phyloP scores from a whole-genome alignment of 2,797 vertebrate species.

The Lepus oiostolus region DNA sequence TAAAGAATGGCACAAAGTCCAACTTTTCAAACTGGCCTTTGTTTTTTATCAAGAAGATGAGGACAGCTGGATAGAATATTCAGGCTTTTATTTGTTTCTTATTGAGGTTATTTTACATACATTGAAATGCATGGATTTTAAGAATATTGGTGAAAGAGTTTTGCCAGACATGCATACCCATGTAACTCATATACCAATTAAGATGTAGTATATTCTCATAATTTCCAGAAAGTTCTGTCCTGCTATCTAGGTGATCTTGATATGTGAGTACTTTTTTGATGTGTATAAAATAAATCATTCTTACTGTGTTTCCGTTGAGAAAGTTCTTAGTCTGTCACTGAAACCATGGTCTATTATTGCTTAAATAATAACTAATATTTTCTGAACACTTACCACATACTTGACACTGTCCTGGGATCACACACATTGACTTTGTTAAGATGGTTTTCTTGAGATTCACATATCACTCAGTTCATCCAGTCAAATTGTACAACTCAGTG shows the following conservation, averaged over 20 bases:
- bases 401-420: neutral
- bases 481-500: neutral
- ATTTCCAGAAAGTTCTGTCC: slow-evolving; percentile 28
- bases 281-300: neutral
- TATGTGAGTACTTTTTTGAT: neutral
- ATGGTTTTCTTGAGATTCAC: neutral
- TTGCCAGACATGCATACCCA: neutral
- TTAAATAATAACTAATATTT: slow-evolving; percentile 13
- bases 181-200: slow-evolving; percentile 1
- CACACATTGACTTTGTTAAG: neutral
- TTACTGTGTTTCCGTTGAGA: slow-evolving; percentile 25
- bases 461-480: neutral
- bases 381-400: neutral
- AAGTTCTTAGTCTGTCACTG: neutral
- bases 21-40: slow-evolving; percentile 34
- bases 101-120: slow-evolving; percentile 23
- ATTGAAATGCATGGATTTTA: slow-evolving; percentile 8
- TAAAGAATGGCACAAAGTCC: neutral
- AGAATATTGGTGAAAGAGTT: slow-evolving; percentile 13
- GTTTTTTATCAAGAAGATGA: slow-evolving; percentile 50
- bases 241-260: slow-evolving; percentile 9
- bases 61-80: slow-evolving; percentile 25
- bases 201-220: slow-evolving; percentile 27
- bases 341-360: neutral
- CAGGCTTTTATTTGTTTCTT: slow-evolving; percentile 27